Conservation (phyloP, 2,797 vertebrate species). For the Ctenopoma multispine region DNA sequence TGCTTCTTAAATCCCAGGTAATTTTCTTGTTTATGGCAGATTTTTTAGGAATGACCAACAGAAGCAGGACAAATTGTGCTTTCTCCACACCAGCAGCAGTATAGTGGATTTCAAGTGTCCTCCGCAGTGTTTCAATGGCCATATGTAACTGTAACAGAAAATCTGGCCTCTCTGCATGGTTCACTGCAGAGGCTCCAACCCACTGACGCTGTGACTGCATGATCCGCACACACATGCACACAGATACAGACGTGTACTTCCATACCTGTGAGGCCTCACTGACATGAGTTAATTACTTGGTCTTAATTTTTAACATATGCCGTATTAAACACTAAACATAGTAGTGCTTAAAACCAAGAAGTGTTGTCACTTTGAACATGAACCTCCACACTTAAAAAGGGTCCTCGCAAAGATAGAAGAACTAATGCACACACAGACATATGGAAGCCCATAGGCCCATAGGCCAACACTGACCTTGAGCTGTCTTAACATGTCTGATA, state of each 20-base stretch:
- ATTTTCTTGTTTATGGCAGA: not conserved
- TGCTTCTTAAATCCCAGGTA: too few relatives aligned
- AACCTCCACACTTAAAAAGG: too few relatives aligned
- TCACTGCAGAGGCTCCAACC: conserved; percentile 19
- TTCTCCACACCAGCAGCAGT: not conserved
- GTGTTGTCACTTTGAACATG: too few relatives aligned
- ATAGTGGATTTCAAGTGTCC: not conserved
- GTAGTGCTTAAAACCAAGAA: too few relatives aligned
- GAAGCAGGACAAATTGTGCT: not conserved
- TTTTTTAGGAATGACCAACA: not conserved
- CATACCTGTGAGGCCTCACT: not conserved
- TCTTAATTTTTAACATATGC: not conserved
- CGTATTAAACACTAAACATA: too few relatives aligned
- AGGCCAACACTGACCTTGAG: too few relatives aligned
- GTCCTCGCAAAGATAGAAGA: too few relatives aligned
- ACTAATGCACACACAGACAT: too few relatives aligned
- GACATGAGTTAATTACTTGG: not conserved
- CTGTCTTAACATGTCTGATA: too few relatives aligned
- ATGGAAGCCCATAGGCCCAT: too few relatives aligned
- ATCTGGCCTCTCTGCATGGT: conserved; percentile 49
- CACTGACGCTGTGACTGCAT: conserved; percentile 14
- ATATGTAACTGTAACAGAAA: conserved; percentile 33
- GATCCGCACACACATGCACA: conserved; percentile 17
- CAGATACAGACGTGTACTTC: not conserved
- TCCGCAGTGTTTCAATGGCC: conserved; percentile 10